phyloP scores from a whole-genome alignment of 2,888 invertebrate genomes.

The Phalera bucephala region DNA sequence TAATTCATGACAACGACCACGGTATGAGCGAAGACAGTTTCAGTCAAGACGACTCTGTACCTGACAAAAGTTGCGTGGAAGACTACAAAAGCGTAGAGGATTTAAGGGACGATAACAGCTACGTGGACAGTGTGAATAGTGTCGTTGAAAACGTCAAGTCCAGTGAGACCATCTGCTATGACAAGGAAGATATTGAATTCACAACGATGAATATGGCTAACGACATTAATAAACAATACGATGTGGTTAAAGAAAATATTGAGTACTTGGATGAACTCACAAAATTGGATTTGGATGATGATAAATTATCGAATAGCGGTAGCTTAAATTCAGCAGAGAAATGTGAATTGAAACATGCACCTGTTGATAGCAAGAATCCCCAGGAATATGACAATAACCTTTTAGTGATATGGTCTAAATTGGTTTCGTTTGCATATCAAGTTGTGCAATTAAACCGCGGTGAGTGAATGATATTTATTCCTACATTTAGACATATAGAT shows the following conservation, averaged over 20 bases:
- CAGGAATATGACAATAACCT: conserved; percentile 39
- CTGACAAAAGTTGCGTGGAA: conserved; percentile 34
- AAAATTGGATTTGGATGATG: conserved; percentile 35
- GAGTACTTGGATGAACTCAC: conserved; percentile 49
- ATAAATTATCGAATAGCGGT: conserved; percentile 32
- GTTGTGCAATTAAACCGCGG: conserved; percentile 63
- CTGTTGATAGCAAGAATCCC: conserved; percentile 20
- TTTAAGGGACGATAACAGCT: conserved; percentile 36
- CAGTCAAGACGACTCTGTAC: conserved; percentile 35
- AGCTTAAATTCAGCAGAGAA: conserved; percentile 24
- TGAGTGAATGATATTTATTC: conserved; percentile 37
- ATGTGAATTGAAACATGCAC: conserved; percentile 12
- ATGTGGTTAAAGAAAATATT: conserved; percentile 54
- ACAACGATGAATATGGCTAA: conserved; percentile 43
- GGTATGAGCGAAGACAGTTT: conserved; percentile 29
- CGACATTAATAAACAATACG: conserved; percentile 51
- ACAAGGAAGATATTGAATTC: conserved; percentile 27
- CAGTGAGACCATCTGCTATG: conserved; percentile 33
- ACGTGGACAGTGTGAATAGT: conserved; percentile 41
- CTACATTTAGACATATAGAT: too few relatives aligned
- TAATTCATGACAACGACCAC: conserved; percentile 25
- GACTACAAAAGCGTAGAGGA: conserved; percentile 40
- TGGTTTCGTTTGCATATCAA: conserved; percentile 70
- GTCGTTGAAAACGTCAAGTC: conserved; percentile 41
- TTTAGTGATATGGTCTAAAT: conserved; percentile 56